Base-by-base conservation (phyloP, 2,113 vertebrate species). In the Choloepus hoffmanni region DNA sequence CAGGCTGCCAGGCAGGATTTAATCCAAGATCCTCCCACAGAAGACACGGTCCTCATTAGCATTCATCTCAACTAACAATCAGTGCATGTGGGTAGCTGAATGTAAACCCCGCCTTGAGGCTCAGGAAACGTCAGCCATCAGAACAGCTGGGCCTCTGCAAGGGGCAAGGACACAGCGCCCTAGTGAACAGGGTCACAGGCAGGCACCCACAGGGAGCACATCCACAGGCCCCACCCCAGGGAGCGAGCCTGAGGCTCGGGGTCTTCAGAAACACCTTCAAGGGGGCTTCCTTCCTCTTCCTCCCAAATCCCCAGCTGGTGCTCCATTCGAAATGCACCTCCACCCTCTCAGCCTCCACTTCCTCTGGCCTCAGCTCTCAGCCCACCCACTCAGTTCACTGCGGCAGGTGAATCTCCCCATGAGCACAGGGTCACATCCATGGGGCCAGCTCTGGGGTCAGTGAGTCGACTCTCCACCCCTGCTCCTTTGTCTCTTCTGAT, bases 21-120 rank as follows among this genome's bases (percentile, higher is more conserved):
- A 92, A 97, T 97, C 82, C 72, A 95, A 95, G 58, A 89, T 90
- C 72, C 72, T 95, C 92, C 89, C 45, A n/a, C 85, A 53, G 90
- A 77, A 97, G 36, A 93, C 85, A 81, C 68, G 60, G 95, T 95
- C 97, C 48, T 95, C 85, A 95, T 97, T 97, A 97, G 95, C 97
- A 96, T 96, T 96, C 92, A 90, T 96, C 95, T 67, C 88, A 94
- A 78, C 96, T 95, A 98, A 97, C 89, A 96, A 95, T 96, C 95
- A 98, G 97, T 85, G 48, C 88, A 45, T 45, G 43, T 45, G 95
- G 83, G 95, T 55, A 76, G 90, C 82, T 0, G 1, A 96, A 97
- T 98, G 85, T 63, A 95, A 97, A 90, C 4, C 0, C 1, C 90
- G 74, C 86, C 92, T 93, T 95, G 94, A 93, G 96, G 86, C 23